Percentiles rank a stretch among this genome's conserved stretches.
phyloP scores from a whole-genome alignment of 1,140 invertebrate species.

The Amphibalanus amphitrite region DNA sequence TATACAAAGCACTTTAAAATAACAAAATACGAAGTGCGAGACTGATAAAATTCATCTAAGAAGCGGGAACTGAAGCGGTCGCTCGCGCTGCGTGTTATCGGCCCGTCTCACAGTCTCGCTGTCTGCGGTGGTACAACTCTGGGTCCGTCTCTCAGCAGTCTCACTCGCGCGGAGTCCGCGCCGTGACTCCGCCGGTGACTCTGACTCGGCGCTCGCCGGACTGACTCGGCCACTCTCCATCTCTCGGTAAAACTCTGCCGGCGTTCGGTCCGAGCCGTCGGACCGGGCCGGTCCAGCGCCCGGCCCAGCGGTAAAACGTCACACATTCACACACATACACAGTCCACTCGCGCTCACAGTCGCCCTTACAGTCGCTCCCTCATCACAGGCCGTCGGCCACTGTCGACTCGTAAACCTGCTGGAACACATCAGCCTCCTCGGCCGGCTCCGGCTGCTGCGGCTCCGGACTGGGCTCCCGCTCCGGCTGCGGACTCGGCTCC shows the following conservation, averaged over 20 bases:
- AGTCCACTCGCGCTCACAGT: too few species aligned
- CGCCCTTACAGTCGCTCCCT: background rate
- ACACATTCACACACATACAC: too few species aligned
- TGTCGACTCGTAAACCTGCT: background rate
- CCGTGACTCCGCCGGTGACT: too few species aligned
- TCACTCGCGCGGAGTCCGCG: background rate
- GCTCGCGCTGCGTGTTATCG: background rate
- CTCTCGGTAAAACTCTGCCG: background rate
- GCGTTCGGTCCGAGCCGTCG: too few species aligned
- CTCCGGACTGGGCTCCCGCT: background rate
- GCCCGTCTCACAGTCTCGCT: too few species aligned
- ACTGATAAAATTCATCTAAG: background rate
- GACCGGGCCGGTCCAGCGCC: too few species aligned
- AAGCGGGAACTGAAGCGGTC: background rate
- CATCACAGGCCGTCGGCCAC: background rate
- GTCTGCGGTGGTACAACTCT: too few species aligned
- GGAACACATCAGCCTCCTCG: background rate
- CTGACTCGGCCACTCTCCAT: too few species aligned
- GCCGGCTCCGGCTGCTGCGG: background rate
- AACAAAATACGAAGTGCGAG: background rate
- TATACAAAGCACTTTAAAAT: slow-evolving; percentile 2
- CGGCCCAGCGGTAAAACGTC: too few species aligned
- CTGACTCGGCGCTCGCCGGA: too few species aligned
- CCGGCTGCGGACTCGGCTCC: background rate
- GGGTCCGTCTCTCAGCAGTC: background rate